Base-by-base conservation (phyloP, 1,140 invertebrate genomes). In the Panagrolaimus sp. region DNA sequence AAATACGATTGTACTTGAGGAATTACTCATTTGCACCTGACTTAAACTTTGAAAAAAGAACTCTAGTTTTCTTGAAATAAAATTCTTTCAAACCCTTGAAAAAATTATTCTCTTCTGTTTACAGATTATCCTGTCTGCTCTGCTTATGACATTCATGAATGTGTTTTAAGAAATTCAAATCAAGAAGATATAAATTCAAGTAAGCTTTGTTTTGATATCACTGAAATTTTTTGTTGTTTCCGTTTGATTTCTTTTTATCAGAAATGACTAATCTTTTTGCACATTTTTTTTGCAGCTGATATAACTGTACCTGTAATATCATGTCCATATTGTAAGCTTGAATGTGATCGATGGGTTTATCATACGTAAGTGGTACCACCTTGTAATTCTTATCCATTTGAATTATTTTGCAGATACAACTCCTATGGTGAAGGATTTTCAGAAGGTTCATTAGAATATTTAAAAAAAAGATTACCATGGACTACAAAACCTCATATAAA, bases 341-440 rank as follows among this genome's bases (percentile, higher is more conserved):
- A 81, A 53, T 81, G 79, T 69, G 57, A 81, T 16, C 75, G 79
- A 62, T 77, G 65, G 64, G 72, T 74, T 9, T 82, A 76, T 67
- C 76, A 82, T 44, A 72, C 75, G 1, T 82, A 74, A 53, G n/a
- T n/a, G n/a, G n/a, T n/a, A n/a, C n/a, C n/a, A n/a, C n/a, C n/a
- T n/a, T n/a, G 31, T 38, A 38, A 38, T 38, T 38, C 2, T 38
- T 38, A 38, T 38, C 2, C 31, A 2, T 38, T 38, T 38, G 2
- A 78, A 7, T 80, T 82, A 67, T 66, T 71, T 14, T 65, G 78
- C 31, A 78, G 71, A 47, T 64, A 82, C 68, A 72, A 69, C 43
- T 47, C 66, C 67, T 62, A 51, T 67, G 68, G 48, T 66, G 53
- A 46, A 75, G 63, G 75, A 69, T 72, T 70, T 48, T 57, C 27